These are phyloP conservation scores for Kryptolebias marmoratus DNA, from an alignment of 2,113 vertebrate genomes.

Conservation along the genomic window DNA sequence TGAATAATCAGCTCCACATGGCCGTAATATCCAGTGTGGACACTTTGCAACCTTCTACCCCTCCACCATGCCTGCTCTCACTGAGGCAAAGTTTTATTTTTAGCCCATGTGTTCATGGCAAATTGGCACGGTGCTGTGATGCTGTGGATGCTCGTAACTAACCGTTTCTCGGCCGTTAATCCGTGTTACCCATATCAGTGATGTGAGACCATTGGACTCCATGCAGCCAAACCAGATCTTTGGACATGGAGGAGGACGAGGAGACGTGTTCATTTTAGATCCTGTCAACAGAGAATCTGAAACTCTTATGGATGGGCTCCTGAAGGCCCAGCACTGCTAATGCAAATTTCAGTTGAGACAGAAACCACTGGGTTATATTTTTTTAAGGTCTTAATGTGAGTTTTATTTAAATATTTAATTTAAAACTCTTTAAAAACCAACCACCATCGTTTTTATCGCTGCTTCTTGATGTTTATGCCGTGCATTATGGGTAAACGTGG, in stretches of 20 bases:
- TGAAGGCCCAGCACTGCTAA: background rate
- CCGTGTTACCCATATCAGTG: slow-evolving; percentile 51
- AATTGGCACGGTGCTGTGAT: slow-evolving; percentile 63
- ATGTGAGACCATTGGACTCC: slow-evolving; percentile 18
- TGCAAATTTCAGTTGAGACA: slow-evolving; percentile 13
- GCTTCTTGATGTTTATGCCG: background rate
- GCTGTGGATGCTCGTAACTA: slow-evolving; percentile 63
- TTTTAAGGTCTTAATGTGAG: slow-evolving; percentile 18
- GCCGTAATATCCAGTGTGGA: slow-evolving; percentile 42
- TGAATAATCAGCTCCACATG: slow-evolving; percentile 26
- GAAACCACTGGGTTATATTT: slow-evolving; percentile 8
- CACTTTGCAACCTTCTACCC: slow-evolving; percentile 45
- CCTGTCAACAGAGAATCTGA: slow-evolving; percentile 24
- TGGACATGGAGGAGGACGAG: slow-evolving; percentile 22
- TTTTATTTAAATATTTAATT: slow-evolving; percentile 5
- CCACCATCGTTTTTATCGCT: no score
- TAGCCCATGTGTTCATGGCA: slow-evolving; percentile 78
- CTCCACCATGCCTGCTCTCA: slow-evolving; percentile 53
- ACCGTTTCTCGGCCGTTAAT: slow-evolving; percentile 54
- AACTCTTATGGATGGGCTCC: slow-evolving; percentile 25
- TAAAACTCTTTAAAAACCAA: background rate
- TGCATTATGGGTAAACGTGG: slow-evolving; percentile 9
- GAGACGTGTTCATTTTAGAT: slow-evolving; percentile 27
- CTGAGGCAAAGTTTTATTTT: slow-evolving; percentile 71
- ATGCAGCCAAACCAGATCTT: slow-evolving; percentile 8